Evolutionary conservation across 2,888 invertebrate species (phyloP).

Genomic region (Nemapogon koenigi): DNA sequence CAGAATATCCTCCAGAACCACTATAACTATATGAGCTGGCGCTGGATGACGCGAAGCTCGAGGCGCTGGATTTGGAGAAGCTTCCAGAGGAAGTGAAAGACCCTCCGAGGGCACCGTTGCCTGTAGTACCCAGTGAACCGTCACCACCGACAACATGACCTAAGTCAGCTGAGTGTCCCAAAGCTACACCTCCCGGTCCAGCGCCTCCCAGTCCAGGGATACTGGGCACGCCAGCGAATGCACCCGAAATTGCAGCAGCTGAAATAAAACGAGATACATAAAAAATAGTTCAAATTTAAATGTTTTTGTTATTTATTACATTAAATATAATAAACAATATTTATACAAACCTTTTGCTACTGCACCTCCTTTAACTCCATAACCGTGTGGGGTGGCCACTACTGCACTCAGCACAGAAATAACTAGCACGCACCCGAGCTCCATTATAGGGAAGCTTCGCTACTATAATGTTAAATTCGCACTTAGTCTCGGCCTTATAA

Average conservation of each 20-base stretch:
- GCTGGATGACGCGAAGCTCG: constrained; percentile 47
- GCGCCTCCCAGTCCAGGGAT: constrained; percentile 1
- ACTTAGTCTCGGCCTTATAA: constrained; percentile 47
- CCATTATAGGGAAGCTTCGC: constrained; percentile 50
- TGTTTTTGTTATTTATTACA: not conserved
- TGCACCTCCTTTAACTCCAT: constrained; percentile 44
- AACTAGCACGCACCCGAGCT: constrained; percentile 42
- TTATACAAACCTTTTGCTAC: constrained; percentile 38
- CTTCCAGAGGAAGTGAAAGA: constrained; percentile 36
- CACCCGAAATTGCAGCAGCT: constrained; percentile 32
- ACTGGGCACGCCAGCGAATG: constrained; percentile 19
- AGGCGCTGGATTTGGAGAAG: constrained; percentile 45
- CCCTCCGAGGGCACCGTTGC: constrained; percentile 23
- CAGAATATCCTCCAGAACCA: constrained; percentile 23
- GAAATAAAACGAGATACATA: constrained; percentile 18
- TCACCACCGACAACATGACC: constrained; percentile 21
- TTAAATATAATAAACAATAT: not conserved
- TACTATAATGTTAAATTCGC: constrained; percentile 43
- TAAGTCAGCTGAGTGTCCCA: too few species aligned
- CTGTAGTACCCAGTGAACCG: constrained; percentile 29
- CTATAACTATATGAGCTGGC: constrained; percentile 44
- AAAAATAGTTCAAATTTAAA: constrained; percentile 1
- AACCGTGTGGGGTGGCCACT: constrained; percentile 41
- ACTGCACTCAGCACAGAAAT: constrained; percentile 32
- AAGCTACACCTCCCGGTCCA: constrained; percentile 20